Base-by-base conservation (phyloP, 2,888 invertebrate species). In the Pseudoips prasinana region DNA sequence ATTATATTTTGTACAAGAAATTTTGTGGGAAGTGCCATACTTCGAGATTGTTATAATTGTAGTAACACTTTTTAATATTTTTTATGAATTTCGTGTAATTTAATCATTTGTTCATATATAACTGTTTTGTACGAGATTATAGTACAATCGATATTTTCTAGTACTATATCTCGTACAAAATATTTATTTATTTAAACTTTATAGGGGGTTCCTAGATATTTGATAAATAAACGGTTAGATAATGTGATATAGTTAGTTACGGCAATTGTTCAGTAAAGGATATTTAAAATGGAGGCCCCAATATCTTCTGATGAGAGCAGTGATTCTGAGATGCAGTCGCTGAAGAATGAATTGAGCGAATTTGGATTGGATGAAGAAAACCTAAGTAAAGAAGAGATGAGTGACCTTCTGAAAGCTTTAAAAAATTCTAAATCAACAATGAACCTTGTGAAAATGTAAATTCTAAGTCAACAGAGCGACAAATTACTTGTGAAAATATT, bases 351-450 rank as follows among this genome's bases (percentile, higher is more conserved):
- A 64, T 65, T 88, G 52, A 73, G 60, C 27, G 89, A 84, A 47
- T 87, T 73, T 72, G 89, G 87, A 8, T 62, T 89, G 33, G 77
- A 78, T 18, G 89, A 89, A 62, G 86, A 85, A 36, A 77, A 84
- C 46, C 66, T 89, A 23, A 77, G 74, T 39, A 85, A 83, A 54
- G 81, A 85, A 46, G 89, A 89, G 63, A 89, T 89, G 88, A 58
- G 56, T 46, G 84, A 89, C 60, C 68, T 89, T 17, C 56, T 89
- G 14, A 82, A 72, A 56, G 89, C 86, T 25, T 58, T 89, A 11
- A 79, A 73, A 38, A 78, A 86, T 65, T 89, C 89, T 6, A 82
- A 84, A 58, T 64, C 73, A 9, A 74, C 82, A 22, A 74, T 65
- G 36, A 68, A 70, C n/a, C n/a, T n/a, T 3, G 14, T 5, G 5